phyloP scores from a whole-genome alignment of 2,888 invertebrate genomes.

The Shargacucullia verbasci region DNA sequence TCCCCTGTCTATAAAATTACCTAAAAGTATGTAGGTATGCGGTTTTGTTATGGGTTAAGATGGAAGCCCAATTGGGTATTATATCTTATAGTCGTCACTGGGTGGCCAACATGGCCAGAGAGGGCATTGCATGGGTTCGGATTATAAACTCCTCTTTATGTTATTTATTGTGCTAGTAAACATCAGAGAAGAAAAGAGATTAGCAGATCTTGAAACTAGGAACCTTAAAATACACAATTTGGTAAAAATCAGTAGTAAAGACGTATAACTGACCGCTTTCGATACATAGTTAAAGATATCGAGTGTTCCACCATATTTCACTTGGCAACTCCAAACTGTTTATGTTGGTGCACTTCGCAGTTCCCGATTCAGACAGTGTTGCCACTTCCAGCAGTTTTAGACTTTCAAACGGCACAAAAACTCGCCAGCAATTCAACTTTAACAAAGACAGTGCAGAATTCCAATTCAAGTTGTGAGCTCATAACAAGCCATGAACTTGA shows the following conservation, averaged over 20 bases:
- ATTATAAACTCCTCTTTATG: no score
- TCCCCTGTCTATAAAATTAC: conserved; percentile 41
- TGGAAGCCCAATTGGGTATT: no score
- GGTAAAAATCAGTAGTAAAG: no score
- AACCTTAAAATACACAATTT: conserved; percentile 18
- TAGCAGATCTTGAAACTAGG: no score
- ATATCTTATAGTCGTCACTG: no score
- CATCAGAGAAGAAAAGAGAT: no score
- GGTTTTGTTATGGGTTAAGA: conserved; percentile 11
- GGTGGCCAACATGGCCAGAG: no score
- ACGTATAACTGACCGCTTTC: conserved; percentile 15
- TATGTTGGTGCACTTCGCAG: conserved; percentile 44
- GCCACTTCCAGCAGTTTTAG: conserved; percentile 44
- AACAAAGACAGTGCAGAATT: conserved; percentile 57
- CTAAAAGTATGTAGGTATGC: conserved; percentile 24
- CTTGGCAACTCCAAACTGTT: conserved; percentile 55
- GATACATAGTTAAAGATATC: conserved; percentile 44
- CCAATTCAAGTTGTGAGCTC: conserved; percentile 41
- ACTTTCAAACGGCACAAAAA: conserved; percentile 53
- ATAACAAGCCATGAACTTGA: conserved; percentile 40
- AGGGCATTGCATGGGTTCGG: no score
- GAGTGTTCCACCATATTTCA: conserved; percentile 41
- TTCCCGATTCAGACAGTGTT: conserved; percentile 49
- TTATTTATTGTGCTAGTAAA: no score
- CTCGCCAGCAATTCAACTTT: conserved; percentile 47